Evolutionary conservation across 2,888 invertebrate genomes (phyloP).

Genomic region (Andrena praecox): DNA sequence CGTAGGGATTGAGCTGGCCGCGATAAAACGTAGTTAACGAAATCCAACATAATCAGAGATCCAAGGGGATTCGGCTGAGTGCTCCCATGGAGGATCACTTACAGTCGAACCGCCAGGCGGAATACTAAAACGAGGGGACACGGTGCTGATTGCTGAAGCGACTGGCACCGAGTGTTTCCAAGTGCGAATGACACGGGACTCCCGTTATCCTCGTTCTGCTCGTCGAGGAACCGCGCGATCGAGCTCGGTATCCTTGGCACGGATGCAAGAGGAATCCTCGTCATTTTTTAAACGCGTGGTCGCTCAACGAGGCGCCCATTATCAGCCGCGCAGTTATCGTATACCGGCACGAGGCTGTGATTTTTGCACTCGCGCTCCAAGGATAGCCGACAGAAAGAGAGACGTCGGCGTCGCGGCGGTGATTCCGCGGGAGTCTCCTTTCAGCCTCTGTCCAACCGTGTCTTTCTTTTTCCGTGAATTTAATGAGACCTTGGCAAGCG

Average conservation of each 20-base stretch:
- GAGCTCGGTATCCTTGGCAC: conserved; percentile 77
- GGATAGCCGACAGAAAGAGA: neutral
- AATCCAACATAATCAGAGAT: neutral
- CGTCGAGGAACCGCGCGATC: conserved; percentile 67
- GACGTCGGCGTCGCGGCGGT: neutral
- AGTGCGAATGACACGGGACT: conserved; percentile 60
- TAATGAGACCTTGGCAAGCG: neutral
- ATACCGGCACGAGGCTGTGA: conserved; percentile 30
- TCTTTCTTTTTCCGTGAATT: neutral
- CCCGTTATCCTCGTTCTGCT: conserved; percentile 62
- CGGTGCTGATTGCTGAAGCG: neutral
- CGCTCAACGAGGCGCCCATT: conserved; percentile 64
- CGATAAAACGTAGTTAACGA: neutral
- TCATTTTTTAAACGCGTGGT: conserved; percentile 61
- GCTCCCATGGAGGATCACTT: neutral
- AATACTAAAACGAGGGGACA: neutral
- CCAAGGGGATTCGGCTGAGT: neutral
- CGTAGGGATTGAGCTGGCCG: neutral
- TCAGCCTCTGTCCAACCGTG: neutral
- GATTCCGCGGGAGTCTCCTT: neutral
- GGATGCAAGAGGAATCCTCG: conserved; percentile 69
- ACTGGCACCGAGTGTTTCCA: conserved; percentile 31
- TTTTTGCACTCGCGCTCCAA: conserved; percentile 22
- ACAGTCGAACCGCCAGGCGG: neutral
- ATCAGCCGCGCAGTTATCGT: conserved; percentile 55